Base-by-base conservation (phyloP, 2,888 invertebrate genomes). In the Netelia melanura region DNA sequence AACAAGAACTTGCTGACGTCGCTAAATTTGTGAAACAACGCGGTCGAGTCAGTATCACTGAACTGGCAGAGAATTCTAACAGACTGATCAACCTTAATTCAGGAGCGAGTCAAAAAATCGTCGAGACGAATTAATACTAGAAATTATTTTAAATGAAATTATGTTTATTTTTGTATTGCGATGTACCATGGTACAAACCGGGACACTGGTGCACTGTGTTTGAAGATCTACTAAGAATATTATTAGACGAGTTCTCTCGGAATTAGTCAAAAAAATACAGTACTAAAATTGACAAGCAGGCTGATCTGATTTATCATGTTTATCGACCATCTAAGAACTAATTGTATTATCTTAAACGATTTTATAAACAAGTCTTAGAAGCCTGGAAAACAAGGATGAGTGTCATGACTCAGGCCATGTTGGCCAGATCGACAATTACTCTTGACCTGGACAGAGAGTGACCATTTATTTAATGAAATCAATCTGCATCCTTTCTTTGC, bases 21-120 rank as follows among this genome's bases (percentile, higher is more conserved):
- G 99, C 99, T 0, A 98, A 98, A 92, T 99, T 99, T 93, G 98
- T 99, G 21, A 97, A 96, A 90, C 99, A 99, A 92, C 96, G 99
- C 71, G 99, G 99, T 0, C 95, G 99, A 84, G 98, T 99, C 0
- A 98, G 98, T 0, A 98, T 99, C 70, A 94, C 97, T 0, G 99
- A 99, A 90, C 94, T 99, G 85, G 99, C 98, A 0, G 98, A 99
- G 93, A 97, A 97, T 92, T 99, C 99, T 91, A 99, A 99, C 94
- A 96, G 96, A 87, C 95, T 99, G 68, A 98, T 99, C 86, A 98
- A 97, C 93, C 95, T 99, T 83, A 96, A 95, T 88, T 96, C 97
- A 0, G 89, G 80, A 8, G 86, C 70, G 2, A 43, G 81, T 54
- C 30, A 83, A 23, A 80, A 81, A 70, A 79, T 70, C 62, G 75